Evolutionary conservation across 1,140 invertebrate species (phyloP).

Genomic region (Helicoverpa armigera): DNA sequence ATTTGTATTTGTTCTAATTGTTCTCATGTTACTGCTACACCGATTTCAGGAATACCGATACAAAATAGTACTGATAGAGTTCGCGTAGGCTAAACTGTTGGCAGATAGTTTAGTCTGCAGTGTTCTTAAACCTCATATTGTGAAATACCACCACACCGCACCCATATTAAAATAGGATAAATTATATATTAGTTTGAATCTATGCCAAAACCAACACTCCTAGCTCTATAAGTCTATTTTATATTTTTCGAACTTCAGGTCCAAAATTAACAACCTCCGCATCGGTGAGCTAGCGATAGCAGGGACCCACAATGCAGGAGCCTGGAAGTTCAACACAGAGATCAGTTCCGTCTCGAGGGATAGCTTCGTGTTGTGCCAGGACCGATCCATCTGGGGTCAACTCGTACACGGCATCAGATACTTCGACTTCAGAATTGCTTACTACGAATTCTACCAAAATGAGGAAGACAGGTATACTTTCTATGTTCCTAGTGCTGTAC

Average conservation of each 20-base stretch:
- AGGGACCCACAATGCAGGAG: constrained; percentile 83
- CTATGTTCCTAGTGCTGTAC: background rate
- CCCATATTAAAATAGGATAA: too few species aligned
- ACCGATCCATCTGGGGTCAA: constrained; percentile 92
- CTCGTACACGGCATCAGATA: constrained; percentile 93
- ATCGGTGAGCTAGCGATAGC: constrained; percentile 77
- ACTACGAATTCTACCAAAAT: constrained; percentile 73
- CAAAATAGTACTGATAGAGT: too few species aligned
- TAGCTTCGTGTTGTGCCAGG: constrained; percentile 88
- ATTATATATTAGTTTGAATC: too few species aligned
- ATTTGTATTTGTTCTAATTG: background rate
- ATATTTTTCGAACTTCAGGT: constrained; percentile 56
- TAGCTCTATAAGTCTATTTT: background rate
- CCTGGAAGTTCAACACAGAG: constrained; percentile 80
- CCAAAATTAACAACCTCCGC: constrained; percentile 75
- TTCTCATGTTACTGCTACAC: background rate
- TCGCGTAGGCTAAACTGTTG: too few species aligned
- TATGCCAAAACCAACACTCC: too few species aligned
- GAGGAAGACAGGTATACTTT: constrained; percentile 72
- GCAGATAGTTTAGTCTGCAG: too few species aligned
- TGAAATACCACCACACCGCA: too few species aligned
- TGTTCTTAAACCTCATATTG: too few species aligned
- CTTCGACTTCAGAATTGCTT: constrained; percentile 90
- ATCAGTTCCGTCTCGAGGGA: constrained; percentile 71
- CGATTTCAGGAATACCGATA: too few species aligned